Evolutionary conservation across 1,140 invertebrate genomes (phyloP).

Genomic region (Leptinotarsa lineolata): DNA sequence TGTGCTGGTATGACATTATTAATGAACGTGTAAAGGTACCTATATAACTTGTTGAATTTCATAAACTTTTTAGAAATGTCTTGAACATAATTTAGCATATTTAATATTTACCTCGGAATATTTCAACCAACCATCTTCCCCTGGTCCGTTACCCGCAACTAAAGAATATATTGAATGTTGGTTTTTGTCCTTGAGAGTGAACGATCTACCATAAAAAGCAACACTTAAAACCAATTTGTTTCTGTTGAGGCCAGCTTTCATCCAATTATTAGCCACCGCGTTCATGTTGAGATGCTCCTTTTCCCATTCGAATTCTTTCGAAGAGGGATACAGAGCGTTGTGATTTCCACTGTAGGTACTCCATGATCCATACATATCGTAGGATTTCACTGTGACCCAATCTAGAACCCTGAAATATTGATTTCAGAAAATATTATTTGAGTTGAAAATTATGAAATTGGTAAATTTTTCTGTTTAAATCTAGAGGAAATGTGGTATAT

Average conservation of each 20-base stretch:
- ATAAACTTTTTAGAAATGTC: too few relatives aligned
- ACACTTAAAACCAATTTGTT: slow-evolving; percentile 68
- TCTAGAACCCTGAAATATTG: slow-evolving; percentile 58
- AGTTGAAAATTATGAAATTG: too few relatives aligned
- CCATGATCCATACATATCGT: slow-evolving; percentile 14
- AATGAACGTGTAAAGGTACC: too few relatives aligned
- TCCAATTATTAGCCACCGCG: slow-evolving; percentile 41
- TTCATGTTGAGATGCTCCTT: slow-evolving; percentile 17
- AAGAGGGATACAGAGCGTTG: slow-evolving; percentile 12
- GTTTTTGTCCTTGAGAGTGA: slow-evolving; percentile 59
- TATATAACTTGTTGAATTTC: too few relatives aligned
- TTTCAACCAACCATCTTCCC: background rate
- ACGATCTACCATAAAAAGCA: slow-evolving; percentile 68
- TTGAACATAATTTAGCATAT: too few relatives aligned
- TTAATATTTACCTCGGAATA: slow-evolving; percentile 16
- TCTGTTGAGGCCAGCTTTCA: slow-evolving; percentile 54
- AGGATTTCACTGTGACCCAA: slow-evolving; percentile 46
- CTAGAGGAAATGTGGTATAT: too few relatives aligned
- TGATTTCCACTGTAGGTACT: slow-evolving; percentile 9
- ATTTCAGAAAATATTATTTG: background rate
- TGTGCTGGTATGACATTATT: too few relatives aligned
- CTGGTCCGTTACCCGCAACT: slow-evolving; percentile 57
- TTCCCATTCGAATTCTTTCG: slow-evolving; percentile 16
- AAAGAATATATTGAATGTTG: slow-evolving; percentile 60
- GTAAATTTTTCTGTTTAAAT: too few relatives aligned